Percentiles rank a stretch among this genome's conserved stretches.
These are phyloP conservation scores for Beroe forskalii DNA, from an alignment of 37 sponge, comb jelly and placozoan species.

Conservation along the genomic window DNA sequence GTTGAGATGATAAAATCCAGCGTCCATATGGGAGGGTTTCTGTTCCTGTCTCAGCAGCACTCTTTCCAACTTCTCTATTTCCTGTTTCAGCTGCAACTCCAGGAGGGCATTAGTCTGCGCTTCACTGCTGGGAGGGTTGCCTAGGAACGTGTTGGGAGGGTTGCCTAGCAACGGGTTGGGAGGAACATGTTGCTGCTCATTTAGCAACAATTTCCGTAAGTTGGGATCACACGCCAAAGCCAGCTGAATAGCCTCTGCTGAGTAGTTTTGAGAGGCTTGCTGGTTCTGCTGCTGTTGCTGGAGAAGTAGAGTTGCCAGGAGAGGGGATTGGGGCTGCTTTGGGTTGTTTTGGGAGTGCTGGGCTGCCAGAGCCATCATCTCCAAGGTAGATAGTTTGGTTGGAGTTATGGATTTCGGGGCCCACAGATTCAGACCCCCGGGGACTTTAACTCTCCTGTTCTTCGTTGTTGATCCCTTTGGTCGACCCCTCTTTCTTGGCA, in stretches of 20 bases:
- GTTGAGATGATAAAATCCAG: not conserved
- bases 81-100: not conserved
- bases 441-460: not conserved
- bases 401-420: not conserved
- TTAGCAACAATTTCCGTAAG: not conserved
- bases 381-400: not conserved
- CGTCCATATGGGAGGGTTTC: not conserved
- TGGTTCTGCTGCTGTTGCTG: slow-evolving; percentile 1
- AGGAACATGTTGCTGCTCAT: not conserved
- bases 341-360: too few species aligned
- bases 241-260: not conserved
- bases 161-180: not conserved
- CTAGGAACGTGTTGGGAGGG: too few species aligned
- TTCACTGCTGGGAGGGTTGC: not conserved
- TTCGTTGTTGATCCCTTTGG: slow-evolving; percentile 2
- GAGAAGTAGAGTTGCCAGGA: not conserved
- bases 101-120: not conserved
- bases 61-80: not conserved
- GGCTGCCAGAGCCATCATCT: not conserved
- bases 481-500: slow-evolving; percentile 15
- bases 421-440: not conserved
- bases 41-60: not conserved
- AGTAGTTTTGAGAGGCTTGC: not conserved
- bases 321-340: not conserved
- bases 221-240: not conserved